Conservation (phyloP, 2,113 vertebrate genomes). For the Archilochus colubris region DNA sequence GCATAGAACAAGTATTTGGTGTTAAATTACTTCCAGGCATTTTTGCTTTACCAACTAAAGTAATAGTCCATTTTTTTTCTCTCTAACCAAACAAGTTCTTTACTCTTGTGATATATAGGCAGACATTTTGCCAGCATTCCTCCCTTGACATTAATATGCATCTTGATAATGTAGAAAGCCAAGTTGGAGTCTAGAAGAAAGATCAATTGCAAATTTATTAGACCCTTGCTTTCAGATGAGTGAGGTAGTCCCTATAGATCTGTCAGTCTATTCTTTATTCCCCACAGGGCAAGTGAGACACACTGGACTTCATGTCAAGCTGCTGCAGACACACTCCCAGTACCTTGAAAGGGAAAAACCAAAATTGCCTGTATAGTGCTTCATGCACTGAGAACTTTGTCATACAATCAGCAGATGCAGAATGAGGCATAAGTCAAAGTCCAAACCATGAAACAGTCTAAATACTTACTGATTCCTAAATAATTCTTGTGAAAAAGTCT, state of each 20-base stretch:
- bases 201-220: neutral
- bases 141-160: neutral
- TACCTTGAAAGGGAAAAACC: neutral
- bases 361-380: neutral
- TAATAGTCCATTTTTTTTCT: neutral
- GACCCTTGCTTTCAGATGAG: neutral
- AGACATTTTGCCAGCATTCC: neutral
- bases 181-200: neutral
- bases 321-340: neutral
- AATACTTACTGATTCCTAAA: neutral
- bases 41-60: neutral
- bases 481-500: neutral
- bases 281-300: neutral
- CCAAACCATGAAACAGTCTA: neutral
- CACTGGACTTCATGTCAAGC: neutral
- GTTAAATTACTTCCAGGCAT: neutral
- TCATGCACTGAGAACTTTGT: neutral
- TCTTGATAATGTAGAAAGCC: neutral
- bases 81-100: neutral
- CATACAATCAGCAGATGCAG: neutral
- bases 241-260: neutral
- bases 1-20: neutral
- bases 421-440: neutral
- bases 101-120: neutral
- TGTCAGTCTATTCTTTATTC: neutral